Conservation (phyloP, 2,888 invertebrate genomes). For the Sisyra terminalis region DNA sequence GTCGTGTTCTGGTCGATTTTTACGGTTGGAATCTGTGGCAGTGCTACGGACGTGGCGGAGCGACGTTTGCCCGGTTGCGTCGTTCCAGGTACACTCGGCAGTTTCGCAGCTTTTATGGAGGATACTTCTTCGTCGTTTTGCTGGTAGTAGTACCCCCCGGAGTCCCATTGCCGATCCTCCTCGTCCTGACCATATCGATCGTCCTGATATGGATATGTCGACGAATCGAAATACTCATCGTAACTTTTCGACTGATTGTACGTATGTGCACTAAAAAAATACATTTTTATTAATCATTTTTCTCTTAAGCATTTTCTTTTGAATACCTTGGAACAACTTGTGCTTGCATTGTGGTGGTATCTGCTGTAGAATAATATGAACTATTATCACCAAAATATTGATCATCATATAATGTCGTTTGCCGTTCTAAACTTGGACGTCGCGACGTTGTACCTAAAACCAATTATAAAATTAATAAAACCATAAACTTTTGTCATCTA, state of each 20-base stretch:
- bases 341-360: slow-evolving; percentile 1
- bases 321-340: slow-evolving; percentile 5
- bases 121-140: slow-evolving; percentile 25
- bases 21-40: slow-evolving; percentile 34
- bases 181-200: slow-evolving; percentile 41
- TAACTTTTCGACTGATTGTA: slow-evolving; percentile 26
- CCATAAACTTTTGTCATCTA: too few species aligned
- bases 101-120: slow-evolving; percentile 10
- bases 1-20: slow-evolving; percentile 8
- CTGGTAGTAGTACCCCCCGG: slow-evolving; percentile 35
- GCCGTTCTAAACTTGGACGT: slow-evolving; percentile 64
- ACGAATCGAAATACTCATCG: slow-evolving; percentile 49
- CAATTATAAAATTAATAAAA: slow-evolving; percentile 8
- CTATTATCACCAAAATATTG: slow-evolving; percentile 27
- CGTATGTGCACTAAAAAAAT: not conserved
- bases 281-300: not conserved
- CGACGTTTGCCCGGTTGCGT: slow-evolving; percentile 38
- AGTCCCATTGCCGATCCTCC: slow-evolving; percentile 58
- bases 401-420: slow-evolving; percentile 64
- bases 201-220: slow-evolving; percentile 44
- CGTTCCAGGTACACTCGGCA: slow-evolving; percentile 22
- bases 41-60: slow-evolving; percentile 29
- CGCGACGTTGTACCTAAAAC: slow-evolving; percentile 28
- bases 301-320: too few species aligned
- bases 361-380: slow-evolving; percentile 2